phyloP scores from a whole-genome alignment of 2,888 invertebrate species.

The Nemurella pictetii region DNA sequence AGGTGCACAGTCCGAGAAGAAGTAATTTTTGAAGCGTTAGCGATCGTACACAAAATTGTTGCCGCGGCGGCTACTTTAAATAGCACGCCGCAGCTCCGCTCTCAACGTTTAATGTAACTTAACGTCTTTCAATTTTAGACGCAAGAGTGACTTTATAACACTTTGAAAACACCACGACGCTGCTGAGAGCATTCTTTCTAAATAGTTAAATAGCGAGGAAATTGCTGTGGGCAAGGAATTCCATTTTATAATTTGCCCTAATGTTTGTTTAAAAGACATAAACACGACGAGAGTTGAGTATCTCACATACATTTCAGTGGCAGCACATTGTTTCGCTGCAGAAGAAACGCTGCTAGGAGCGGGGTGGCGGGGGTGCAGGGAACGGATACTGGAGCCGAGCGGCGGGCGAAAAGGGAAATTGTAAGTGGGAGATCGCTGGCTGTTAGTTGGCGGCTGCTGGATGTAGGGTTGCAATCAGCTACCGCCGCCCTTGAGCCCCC shows the following conservation, averaged over 20 bases:
- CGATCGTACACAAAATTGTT: background rate
- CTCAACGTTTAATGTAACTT: background rate
- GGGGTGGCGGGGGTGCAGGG: background rate
- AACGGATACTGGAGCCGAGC: background rate
- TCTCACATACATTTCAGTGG: background rate
- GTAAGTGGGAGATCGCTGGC: background rate
- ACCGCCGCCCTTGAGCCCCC: background rate
- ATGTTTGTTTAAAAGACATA: constrained; percentile 14
- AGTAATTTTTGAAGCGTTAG: background rate
- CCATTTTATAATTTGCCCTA: constrained; percentile 20
- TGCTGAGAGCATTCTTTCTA: constrained; percentile 9
- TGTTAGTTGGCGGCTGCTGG: constrained; percentile 14
- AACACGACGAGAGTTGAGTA: background rate
- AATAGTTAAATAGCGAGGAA: constrained; percentile 20
- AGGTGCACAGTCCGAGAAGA: too few species aligned
- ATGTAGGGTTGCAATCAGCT: constrained; percentile 25
- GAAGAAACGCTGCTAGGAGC: background rate
- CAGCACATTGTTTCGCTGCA: background rate
- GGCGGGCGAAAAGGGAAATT: background rate
- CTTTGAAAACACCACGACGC: background rate
- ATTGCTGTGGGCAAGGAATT: constrained; percentile 16
- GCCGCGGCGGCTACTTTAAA: background rate
- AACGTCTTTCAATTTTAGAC: background rate
- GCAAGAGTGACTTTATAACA: background rate
- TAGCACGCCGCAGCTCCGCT: background rate